Percentiles rank a stretch among this genome's conserved stretches.
Evolutionary conservation across 2,797 vertebrate genomes (phyloP).

Genomic region (Periophthalmus magnuspinnatus): DNA sequence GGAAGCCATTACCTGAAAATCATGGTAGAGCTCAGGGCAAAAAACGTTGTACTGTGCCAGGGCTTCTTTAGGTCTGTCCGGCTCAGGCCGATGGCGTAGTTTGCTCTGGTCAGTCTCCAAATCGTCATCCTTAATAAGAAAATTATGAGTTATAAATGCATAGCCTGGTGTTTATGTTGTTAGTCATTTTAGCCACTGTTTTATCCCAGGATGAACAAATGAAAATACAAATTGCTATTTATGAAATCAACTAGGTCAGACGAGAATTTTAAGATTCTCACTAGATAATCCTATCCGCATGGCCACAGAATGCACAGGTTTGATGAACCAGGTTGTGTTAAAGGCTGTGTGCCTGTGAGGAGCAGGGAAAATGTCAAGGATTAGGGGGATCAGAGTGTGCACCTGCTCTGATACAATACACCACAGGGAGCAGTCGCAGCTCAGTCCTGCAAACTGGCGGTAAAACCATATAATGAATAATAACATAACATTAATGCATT

Average conservation of each 20-base stretch:
- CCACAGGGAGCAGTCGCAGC: neutral
- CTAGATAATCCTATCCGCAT: neutral
- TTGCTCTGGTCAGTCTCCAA: constrained; percentile 84
- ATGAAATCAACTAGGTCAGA: neutral
- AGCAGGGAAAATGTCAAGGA: constrained; percentile 6
- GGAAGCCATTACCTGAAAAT: constrained; percentile 66
- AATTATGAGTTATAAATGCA: neutral
- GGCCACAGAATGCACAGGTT: neutral
- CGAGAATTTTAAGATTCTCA: neutral
- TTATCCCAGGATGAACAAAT: neutral
- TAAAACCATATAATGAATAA: neutral
- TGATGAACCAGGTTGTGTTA: neutral
- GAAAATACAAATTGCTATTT: neutral
- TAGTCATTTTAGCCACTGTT: neutral
- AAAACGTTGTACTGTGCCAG: constrained; percentile 76
- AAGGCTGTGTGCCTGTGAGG: neutral
- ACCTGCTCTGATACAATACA: constrained; percentile 5
- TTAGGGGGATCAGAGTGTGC: constrained; percentile 6
- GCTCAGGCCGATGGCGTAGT: constrained; percentile 66
- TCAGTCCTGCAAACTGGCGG: neutral
- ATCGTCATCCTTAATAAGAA: constrained; percentile 80
- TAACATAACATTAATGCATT: neutral
- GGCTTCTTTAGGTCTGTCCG: constrained; percentile 76
- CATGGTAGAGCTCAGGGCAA: constrained; percentile 79
- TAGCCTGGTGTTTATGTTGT: neutral